Base-by-base conservation (phyloP, 2,113 vertebrate genomes). In the Leucopternis melanops region DNA sequence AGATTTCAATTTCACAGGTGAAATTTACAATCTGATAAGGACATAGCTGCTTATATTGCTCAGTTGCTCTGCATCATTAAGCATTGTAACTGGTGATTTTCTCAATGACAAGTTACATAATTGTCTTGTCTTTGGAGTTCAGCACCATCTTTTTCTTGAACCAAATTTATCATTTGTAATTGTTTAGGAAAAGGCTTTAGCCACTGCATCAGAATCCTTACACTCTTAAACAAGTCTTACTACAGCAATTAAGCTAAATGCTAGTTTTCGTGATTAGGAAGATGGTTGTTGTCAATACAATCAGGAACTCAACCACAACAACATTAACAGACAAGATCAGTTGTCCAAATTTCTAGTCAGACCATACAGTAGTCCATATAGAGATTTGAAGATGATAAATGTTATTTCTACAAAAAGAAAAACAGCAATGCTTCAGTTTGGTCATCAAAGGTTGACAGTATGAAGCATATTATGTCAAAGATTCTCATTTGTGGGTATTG, bases 1-100 rank as follows among this genome's bases (percentile, higher is more conserved):
- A 82, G 81, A 82, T 82, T 82, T 80, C 71, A 72, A 27, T 92
- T 95, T 90, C 71, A 90, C 29, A 92, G 85, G 90, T 95, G 88
- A 94, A 94, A 94, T 31, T 79, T 85, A 79, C 16, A 93, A 40
- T 82, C 38, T 90, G 79, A 86, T 95, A 80, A 95, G 95, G 88
- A 87, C 88, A 94, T 90, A 0, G 1, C 79, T 83, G 66, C 62
- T 90, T 61, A 65, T 80, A 92, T 49, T 90, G 31, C 90, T 92
- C 4, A 1, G 70, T 47, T 78, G 62, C 88, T 95, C 45, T 93
- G 81, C 88, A 86, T 94, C 90, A 65, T 1, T 86, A 58, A 88
- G 44, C 66, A 65, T 14, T 72, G 47, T 63, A 75, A 72, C 74
- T 69, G 18, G 29, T 44, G 62, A 80, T 80, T 50, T 92, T 75